Evolutionary conservation across 1,140 invertebrate genomes (phyloP).

Genomic region (Whitmania pigra): DNA sequence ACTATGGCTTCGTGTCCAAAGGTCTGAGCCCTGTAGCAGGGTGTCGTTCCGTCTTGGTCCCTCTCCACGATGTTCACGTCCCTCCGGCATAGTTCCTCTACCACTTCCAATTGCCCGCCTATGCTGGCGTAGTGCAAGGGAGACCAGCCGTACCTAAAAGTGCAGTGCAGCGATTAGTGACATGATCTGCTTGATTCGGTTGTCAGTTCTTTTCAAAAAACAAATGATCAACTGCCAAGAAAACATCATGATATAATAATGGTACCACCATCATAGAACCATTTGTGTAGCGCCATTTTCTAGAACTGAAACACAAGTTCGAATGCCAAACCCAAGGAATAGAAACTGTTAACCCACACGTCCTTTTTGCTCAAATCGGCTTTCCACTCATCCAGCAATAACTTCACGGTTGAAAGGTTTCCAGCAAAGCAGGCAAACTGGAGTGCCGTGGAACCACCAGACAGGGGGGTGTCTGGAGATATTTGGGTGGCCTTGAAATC

Average conservation of each 20-base stretch:
- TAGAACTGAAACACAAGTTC: too few relatives aligned
- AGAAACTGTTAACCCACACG: conserved; percentile 11
- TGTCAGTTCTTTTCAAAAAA: too few relatives aligned
- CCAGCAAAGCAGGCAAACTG: conserved; percentile 24
- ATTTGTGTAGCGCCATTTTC: too few relatives aligned
- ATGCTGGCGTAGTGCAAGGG: conserved; percentile 23
- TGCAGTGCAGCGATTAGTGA: neutral
- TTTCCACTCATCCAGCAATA: conserved; percentile 20
- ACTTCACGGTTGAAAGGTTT: neutral
- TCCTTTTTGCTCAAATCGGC: conserved; percentile 19
- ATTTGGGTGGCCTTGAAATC: neutral
- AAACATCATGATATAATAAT: too few relatives aligned
- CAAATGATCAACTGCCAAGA: too few relatives aligned
- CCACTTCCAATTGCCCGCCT: conserved; percentile 16
- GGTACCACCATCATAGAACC: too few relatives aligned
- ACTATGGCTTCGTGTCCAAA: conserved; percentile 20
- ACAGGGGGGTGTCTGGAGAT: neutral
- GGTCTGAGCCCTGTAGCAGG: conserved; percentile 21
- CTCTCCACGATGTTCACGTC: conserved; percentile 15
- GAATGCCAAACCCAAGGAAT: neutral
- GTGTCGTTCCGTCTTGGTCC: conserved; percentile 23
- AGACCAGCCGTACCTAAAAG: conserved; percentile 24
- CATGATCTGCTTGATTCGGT: neutral
- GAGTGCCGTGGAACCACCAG: conserved; percentile 14
- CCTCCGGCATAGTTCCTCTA: conserved; percentile 4